Conservation (phyloP, 2,797 vertebrate species). For the Galago senegalensis region DNA sequence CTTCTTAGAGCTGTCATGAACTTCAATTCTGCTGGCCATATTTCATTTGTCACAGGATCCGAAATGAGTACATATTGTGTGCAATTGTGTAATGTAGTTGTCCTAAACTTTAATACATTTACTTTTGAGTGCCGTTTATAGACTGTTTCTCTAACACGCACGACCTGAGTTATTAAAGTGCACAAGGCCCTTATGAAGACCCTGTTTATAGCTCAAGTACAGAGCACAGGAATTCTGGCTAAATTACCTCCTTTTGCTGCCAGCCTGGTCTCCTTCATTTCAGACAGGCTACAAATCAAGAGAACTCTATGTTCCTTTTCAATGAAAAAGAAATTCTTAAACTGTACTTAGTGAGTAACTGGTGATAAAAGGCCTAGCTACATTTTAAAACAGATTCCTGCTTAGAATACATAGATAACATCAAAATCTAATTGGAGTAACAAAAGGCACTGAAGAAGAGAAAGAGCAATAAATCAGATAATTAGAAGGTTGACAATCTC, state of each 20-base stretch:
- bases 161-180: constrained; percentile 82
- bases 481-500: not conserved
- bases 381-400: constrained; percentile 27
- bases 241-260: constrained; percentile 80
- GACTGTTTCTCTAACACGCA: constrained; percentile 82
- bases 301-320: constrained; percentile 60
- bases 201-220: constrained; percentile 79
- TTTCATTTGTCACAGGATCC: constrained; percentile 84
- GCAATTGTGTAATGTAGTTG: constrained; percentile 82
- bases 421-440: constrained; percentile 46
- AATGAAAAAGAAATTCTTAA: constrained; percentile 65
- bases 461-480: not conserved
- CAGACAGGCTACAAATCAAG: constrained; percentile 49
- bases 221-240: constrained; percentile 83
- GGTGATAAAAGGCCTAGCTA: not conserved
- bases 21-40: constrained; percentile 80
- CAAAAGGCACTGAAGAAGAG: constrained; percentile 17
- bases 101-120: constrained; percentile 85
- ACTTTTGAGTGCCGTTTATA: constrained; percentile 83
- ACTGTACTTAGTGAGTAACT: constrained; percentile 51
- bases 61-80: constrained; percentile 84
- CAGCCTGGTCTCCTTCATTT: constrained; percentile 67
- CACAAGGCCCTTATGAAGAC: constrained; percentile 73
- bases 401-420: constrained; percentile 51
- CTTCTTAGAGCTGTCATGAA: constrained; percentile 76